phyloP scores from a whole-genome alignment of 2,888 invertebrate species.

The Ecliptopera silaceata region DNA sequence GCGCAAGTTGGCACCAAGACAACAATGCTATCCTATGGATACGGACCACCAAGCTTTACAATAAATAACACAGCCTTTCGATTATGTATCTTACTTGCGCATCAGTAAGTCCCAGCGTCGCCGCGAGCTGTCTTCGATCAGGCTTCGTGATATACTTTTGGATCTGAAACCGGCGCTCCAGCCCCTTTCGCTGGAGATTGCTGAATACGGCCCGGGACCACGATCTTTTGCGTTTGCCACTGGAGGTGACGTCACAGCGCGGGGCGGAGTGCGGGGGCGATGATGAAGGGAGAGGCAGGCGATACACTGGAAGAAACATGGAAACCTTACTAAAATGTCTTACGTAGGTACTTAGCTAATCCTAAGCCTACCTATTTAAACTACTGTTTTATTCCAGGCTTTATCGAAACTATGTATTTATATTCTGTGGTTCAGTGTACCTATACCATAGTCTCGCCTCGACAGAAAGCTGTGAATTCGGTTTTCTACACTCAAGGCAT shows the following conservation, averaged over 20 bases:
- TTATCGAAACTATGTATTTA: no score
- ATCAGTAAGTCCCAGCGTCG: conserved; percentile 95
- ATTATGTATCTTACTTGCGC: conserved; percentile 91
- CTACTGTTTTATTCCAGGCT: no score
- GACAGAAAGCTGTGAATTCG: no score
- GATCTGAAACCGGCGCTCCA: conserved; percentile 95
- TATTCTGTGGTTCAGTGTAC: no score
- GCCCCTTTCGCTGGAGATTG: conserved; percentile 95
- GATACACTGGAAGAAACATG: conserved; percentile 59
- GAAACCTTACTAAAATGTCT: no score
- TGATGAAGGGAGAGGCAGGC: conserved; percentile 67
- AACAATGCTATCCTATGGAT: no score
- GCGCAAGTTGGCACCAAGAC: no score
- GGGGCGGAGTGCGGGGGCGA: conserved; percentile 66
- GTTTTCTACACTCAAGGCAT: no score
- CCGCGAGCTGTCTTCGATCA: conserved; percentile 94
- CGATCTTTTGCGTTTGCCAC: conserved; percentile 91
- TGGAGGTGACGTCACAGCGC: conserved; percentile 79
- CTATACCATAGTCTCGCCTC: no score
- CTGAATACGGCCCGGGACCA: conserved; percentile 98
- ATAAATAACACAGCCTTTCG: background rate
- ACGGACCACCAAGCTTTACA: no score
- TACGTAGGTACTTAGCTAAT: no score
- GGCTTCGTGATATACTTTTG: conserved; percentile 98
- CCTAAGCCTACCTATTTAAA: no score